Conservation (phyloP, 2,113 vertebrate species). For the Rhadina sibilatrix region DNA sequence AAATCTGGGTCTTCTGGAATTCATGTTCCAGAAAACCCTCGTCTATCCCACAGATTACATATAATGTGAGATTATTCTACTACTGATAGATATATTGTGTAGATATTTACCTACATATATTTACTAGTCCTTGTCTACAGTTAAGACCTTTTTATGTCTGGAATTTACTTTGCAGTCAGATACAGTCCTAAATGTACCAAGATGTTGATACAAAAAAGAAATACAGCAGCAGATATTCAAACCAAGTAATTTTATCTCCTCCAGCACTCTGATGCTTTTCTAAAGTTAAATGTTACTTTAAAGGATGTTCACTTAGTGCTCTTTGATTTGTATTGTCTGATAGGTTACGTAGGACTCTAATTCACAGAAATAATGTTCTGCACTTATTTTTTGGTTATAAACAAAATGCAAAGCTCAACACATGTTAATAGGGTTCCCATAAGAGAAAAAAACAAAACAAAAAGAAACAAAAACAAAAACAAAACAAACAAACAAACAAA, state of each 20-base stretch:
- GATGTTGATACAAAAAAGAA: not conserved
- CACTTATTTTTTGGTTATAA: not conserved
- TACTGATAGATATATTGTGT: not conserved
- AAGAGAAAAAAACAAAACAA: not conserved
- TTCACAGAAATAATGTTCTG: not conserved
- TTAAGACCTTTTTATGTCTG: not conserved
- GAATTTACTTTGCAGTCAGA: not conserved
- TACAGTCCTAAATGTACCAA: not conserved
- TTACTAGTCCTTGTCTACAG: not conserved
- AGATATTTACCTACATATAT: not conserved
- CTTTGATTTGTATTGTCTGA: not conserved
- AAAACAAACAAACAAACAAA: too few species aligned
- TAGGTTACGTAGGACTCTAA: not conserved
- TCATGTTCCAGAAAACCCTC: rapidly evolving
- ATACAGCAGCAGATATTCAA: not conserved
- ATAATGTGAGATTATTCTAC: not conserved
- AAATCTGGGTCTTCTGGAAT: not conserved
- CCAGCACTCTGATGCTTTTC: not conserved
- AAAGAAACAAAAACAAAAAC: too few species aligned
- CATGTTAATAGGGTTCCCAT: not conserved
- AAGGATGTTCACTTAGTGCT: not conserved
- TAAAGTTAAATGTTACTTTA: not conserved
- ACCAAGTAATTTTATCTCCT: not conserved
- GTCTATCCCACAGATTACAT: not conserved
- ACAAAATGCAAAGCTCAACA: not conserved